phyloP scores from a whole-genome alignment of 2,888 invertebrate species.

The Masnerella sp. region DNA sequence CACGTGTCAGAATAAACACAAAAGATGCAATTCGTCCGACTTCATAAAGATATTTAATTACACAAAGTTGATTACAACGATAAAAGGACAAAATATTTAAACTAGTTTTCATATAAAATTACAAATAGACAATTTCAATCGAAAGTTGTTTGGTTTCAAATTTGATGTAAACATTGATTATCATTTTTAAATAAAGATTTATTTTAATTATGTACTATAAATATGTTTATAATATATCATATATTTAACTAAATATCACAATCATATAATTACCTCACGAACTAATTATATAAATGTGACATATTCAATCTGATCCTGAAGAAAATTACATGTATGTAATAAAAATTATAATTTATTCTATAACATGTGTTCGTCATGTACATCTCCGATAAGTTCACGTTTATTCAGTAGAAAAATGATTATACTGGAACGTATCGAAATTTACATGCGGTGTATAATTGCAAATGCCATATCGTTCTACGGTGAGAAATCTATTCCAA shows the following conservation, averaged over 20 bases:
- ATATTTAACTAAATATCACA: constrained; percentile 31
- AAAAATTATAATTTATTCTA: constrained; percentile 43
- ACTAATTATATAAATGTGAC: constrained; percentile 35
- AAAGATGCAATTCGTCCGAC: too few relatives aligned
- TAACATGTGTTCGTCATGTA: constrained; percentile 40
- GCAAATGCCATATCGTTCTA: constrained; percentile 33
- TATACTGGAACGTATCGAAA: constrained; percentile 45
- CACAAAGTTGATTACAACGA: too few relatives aligned
- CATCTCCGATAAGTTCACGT: constrained; percentile 41
- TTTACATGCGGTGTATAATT: constrained; percentile 34
- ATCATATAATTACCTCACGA: constrained; percentile 23
- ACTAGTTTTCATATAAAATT: too few relatives aligned
- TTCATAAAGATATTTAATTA: too few relatives aligned
- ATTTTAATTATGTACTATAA: constrained; percentile 36
- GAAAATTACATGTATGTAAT: constrained; percentile 23
- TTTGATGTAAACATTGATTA: too few relatives aligned
- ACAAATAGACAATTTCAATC: too few relatives aligned
- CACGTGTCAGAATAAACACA: too few relatives aligned
- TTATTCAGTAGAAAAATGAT: constrained; percentile 34
- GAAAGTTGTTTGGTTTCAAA: too few relatives aligned
- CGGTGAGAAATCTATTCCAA: constrained; percentile 27
- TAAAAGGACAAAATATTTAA: too few relatives aligned
- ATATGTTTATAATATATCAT: constrained; percentile 35
- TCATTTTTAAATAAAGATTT: constrained; percentile 33
- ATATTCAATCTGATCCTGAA: constrained; percentile 20